Evolutionary conservation across 2,113 vertebrate genomes (phyloP).

Genomic region (Myxocyprinus asiaticus): DNA sequence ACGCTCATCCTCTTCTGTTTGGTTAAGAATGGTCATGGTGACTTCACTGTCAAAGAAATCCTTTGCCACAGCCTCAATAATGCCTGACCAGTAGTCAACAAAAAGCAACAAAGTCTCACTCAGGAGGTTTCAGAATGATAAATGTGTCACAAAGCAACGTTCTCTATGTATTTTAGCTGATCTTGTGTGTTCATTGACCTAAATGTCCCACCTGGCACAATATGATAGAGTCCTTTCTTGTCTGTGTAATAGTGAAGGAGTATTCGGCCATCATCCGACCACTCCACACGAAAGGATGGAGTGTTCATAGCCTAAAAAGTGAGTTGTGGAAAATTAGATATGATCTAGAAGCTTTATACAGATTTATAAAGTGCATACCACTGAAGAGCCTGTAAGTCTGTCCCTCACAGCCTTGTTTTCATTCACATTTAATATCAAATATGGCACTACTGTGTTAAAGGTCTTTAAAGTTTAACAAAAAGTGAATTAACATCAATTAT

Average conservation of each 20-base stretch:
- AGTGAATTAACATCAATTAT: too few relatives aligned
- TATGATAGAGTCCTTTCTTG: slow-evolving; percentile 72
- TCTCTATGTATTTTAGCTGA: too few relatives aligned
- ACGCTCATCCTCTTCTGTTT: slow-evolving; percentile 70
- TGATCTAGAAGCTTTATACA: too few relatives aligned
- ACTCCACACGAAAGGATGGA: slow-evolving; percentile 77
- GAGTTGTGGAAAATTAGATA: too few relatives aligned
- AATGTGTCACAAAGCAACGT: too few relatives aligned
- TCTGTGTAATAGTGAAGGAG: slow-evolving; percentile 81
- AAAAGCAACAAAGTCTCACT: background rate
- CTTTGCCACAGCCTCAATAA: slow-evolving; percentile 74
- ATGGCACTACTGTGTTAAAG: too few relatives aligned
- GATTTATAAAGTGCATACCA: too few relatives aligned
- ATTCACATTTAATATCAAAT: too few relatives aligned
- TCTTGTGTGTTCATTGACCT: background rate
- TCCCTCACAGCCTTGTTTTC: too few relatives aligned
- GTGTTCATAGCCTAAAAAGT: slow-evolving; percentile 77
- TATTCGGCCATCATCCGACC: slow-evolving; percentile 62
- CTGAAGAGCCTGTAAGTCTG: too few relatives aligned
- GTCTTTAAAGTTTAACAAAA: too few relatives aligned
- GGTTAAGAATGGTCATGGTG: slow-evolving; percentile 72
- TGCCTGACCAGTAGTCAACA: slow-evolving; percentile 61
- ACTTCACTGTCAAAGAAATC: slow-evolving; percentile 77
- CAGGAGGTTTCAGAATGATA: too few relatives aligned
- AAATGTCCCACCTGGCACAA: slow-evolving; percentile 71